phyloP scores from a whole-genome alignment of 2,797 vertebrate genomes.

The Rhinogobio ventralis region DNA sequence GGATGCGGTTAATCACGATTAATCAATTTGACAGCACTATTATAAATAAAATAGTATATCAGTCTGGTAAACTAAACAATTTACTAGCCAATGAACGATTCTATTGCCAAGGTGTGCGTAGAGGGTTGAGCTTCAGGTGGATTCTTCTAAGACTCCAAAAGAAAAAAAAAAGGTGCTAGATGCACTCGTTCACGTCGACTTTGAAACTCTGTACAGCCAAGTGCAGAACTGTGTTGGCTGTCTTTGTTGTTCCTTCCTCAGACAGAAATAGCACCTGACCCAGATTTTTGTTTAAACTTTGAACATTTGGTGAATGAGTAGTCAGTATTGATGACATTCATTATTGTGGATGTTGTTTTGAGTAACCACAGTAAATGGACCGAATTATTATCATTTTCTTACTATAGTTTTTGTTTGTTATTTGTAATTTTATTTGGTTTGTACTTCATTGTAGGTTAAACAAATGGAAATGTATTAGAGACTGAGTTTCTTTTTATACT shows the following conservation, averaged over 20 bases:
- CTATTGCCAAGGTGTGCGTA: no score
- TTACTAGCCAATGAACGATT: no score
- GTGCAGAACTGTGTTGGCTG: slow-evolving; percentile 14
- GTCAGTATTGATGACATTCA: slow-evolving; percentile 21
- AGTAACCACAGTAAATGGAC: slow-evolving; percentile 2
- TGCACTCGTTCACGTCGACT: slow-evolving; percentile 12
- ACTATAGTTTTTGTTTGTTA: background rate
- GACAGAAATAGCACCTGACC: slow-evolving; percentile 39
- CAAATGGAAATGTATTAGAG: background rate
- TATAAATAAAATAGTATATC: no score
- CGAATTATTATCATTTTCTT: background rate
- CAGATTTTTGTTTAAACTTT: slow-evolving; percentile 30
- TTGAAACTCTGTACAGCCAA: slow-evolving; percentile 33
- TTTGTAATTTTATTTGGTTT: background rate
- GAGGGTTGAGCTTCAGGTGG: slow-evolving; percentile 33
- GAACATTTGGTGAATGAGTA: slow-evolving; percentile 40
- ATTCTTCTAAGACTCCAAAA: background rate
- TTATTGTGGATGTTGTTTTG: background rate
- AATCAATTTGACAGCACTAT: no score
- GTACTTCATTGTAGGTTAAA: background rate
- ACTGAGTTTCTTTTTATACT: background rate
- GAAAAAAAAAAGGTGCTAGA: background rate
- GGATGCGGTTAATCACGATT: no score
- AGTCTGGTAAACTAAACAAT: no score
- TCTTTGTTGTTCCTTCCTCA: slow-evolving; percentile 33